Percentiles rank a stretch among this genome's conserved stretches.
These are phyloP conservation scores for Kryptolebias ocellatus DNA, from an alignment of 2,797 vertebrate species.

Conservation along the genomic window DNA sequence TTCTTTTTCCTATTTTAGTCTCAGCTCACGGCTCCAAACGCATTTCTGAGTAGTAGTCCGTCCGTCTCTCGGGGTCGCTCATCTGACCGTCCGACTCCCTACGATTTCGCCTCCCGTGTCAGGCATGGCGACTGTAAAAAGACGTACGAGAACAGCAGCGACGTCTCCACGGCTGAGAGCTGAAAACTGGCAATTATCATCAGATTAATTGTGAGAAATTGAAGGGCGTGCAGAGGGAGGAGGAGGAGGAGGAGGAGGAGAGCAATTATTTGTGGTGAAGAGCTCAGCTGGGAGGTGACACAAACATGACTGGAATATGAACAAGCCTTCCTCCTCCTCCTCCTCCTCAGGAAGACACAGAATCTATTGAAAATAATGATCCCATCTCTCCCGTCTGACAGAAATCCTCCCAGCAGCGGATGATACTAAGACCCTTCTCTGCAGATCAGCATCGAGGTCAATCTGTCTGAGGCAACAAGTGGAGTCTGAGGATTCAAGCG, in stretches of 20 bases:
- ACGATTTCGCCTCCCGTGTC: neutral
- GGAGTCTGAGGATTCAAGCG: neutral
- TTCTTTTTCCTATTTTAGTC: conserved; percentile 45
- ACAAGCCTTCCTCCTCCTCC: conserved; percentile 31
- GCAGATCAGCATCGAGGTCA: neutral
- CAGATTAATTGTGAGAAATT: conserved; percentile 46
- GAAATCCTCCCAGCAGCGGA: neutral
- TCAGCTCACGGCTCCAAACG: conserved; percentile 26
- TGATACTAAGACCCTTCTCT: neutral
- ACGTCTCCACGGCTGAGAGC: conserved; percentile 14
- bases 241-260: neutral
- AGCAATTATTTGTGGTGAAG: conserved; percentile 34
- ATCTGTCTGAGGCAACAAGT: neutral
- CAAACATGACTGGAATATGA: conserved; percentile 69
- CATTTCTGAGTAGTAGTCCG: conserved; percentile 9
- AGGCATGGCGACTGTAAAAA: neutral
- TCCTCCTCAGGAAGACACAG: conserved; percentile 21
- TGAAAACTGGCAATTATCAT: conserved; percentile 48
- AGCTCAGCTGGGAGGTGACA: conserved; percentile 52
- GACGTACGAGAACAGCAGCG: conserved; percentile 21
- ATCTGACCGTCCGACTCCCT: conserved; percentile 2
- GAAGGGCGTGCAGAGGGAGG: conserved; percentile 16
- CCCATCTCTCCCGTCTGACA: conserved; percentile 12
- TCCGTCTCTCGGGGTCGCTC: conserved; percentile 1
- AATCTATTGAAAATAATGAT: conserved; percentile 23